Conservation (phyloP, 1,140 invertebrate species). For the Matsumurasca onukii region DNA sequence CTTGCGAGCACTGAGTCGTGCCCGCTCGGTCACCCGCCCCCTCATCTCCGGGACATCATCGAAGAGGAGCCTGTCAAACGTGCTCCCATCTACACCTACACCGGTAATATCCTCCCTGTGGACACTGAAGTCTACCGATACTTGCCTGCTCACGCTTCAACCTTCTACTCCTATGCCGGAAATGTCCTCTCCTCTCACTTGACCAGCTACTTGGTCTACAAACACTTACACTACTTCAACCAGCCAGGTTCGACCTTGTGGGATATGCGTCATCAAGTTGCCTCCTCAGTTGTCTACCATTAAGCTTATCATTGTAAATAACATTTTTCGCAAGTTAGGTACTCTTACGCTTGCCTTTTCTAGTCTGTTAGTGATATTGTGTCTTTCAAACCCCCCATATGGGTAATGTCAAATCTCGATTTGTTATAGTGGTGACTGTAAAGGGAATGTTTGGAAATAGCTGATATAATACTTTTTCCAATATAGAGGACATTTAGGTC, state of each 20-base stretch:
- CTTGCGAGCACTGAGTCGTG: not conserved
- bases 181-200: slow-evolving; percentile 10
- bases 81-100: not conserved
- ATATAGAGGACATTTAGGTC: no score
- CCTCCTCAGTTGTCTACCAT: not conserved
- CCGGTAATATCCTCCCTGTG: not conserved
- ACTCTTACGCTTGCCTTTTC: no score
- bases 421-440: no score
- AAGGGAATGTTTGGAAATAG: no score
- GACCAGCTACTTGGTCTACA: slow-evolving; percentile 9
- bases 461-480: no score
- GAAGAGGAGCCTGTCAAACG: not conserved
- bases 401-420: no score
- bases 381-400: no score
- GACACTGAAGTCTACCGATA: no score
- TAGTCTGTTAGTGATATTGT: no score
- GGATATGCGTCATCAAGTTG: slow-evolving; percentile 3
- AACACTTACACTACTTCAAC: slow-evolving; percentile 5
- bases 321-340: not conserved
- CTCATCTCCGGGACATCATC: slow-evolving; percentile 4
- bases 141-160: not conserved
- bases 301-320: slow-evolving; percentile 1
- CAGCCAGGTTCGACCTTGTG: not conserved
- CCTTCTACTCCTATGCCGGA: slow-evolving; percentile 15
- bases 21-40: not conserved